These are phyloP conservation scores for Valencia hispanica DNA, from an alignment of 2,797 vertebrate genomes.

Conservation along the genomic window DNA sequence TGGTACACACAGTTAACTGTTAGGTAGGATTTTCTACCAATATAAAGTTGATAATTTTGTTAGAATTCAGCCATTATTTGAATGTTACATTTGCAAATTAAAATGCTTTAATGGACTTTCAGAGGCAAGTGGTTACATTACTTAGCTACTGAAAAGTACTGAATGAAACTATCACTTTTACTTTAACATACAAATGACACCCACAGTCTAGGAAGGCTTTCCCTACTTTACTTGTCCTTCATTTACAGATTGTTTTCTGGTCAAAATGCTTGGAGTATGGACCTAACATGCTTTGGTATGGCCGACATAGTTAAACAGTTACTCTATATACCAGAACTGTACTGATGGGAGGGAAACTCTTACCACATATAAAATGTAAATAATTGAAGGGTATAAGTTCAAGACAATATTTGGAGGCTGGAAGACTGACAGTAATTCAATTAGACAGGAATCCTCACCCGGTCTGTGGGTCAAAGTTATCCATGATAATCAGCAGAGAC, in stretches of 20 bases:
- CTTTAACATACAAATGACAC: background rate
- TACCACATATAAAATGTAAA: slow-evolving; percentile 56
- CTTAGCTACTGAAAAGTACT: background rate
- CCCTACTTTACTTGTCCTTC: background rate
- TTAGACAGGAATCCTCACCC: slow-evolving; percentile 87
- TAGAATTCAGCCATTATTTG: background rate
- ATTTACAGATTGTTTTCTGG: slow-evolving; percentile 2
- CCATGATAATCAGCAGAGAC: slow-evolving; percentile 84
- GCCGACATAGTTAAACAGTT: slow-evolving; percentile 18
- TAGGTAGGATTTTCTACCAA: background rate
- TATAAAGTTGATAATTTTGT: background rate
- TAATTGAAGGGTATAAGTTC: slow-evolving; percentile 81
- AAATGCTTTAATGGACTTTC: background rate
- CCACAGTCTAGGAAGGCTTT: background rate
- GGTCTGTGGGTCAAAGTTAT: slow-evolving; percentile 86
- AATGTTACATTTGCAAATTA: background rate
- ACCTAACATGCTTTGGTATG: slow-evolving; percentile 1
- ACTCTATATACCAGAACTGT: slow-evolving; percentile 23
- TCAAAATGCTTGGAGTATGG: background rate
- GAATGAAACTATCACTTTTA: background rate
- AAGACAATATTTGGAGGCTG: slow-evolving; percentile 86
- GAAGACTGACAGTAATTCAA: slow-evolving; percentile 88
- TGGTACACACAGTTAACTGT: background rate
- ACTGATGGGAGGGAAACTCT: slow-evolving; percentile 13
- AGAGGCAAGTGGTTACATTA: background rate